These are phyloP conservation scores for Nyctibius grandis DNA, from an alignment of 2,797 vertebrate species.

Conservation along the genomic window DNA sequence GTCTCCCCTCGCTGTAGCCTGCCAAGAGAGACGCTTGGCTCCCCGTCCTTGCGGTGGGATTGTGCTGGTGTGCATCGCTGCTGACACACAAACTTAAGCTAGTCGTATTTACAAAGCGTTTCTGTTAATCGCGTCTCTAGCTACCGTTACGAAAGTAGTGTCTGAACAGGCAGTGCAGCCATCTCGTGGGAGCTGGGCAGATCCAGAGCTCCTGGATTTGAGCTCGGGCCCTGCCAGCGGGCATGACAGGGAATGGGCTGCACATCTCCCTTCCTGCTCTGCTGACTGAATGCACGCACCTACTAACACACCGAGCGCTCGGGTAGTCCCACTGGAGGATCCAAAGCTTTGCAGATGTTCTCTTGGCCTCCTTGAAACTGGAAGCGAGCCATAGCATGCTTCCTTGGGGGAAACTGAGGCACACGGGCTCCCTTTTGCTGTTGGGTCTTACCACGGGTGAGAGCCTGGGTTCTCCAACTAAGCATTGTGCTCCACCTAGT, in stretches of 20 bases:
- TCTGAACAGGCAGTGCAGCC: accelerated
- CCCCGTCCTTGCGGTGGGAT: neutral
- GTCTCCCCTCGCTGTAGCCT: neutral
- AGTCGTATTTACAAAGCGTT: neutral
- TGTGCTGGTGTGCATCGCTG: neutral
- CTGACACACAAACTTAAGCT: neutral
- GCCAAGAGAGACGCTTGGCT: neutral
- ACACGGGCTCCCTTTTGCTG: accelerated
- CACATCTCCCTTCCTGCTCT: accelerated
- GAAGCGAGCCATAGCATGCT: accelerated
- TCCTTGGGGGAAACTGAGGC: neutral
- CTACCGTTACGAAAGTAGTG: accelerated
- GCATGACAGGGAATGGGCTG: too few relatives aligned
- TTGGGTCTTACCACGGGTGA: neutral
- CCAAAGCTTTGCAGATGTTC: neutral
- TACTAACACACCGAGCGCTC: accelerated
- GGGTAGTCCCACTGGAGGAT: accelerated
- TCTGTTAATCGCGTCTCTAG: too few relatives aligned
- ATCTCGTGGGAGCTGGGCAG: neutral
- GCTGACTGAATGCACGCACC: accelerated
- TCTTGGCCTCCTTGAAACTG: neutral
- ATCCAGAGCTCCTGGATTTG: neutral
- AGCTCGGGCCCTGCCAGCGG: neutral
- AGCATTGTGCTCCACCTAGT: neutral
- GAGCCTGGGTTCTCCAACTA: neutral